Base-by-base conservation (phyloP, 2,888 invertebrate species). In the Acronicta psi region DNA sequence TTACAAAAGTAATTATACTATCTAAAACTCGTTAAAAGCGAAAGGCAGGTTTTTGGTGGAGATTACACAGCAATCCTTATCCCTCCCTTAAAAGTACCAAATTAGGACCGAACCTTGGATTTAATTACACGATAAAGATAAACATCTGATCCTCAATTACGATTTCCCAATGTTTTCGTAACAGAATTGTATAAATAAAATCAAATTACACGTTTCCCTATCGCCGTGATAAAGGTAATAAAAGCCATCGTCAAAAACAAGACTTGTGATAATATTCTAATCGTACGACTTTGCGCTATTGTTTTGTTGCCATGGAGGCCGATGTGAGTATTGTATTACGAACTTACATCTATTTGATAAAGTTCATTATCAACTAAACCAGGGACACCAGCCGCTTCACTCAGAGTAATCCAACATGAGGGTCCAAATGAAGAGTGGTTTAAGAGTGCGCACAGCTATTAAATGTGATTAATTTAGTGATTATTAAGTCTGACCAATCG, bases 121-220 rank as follows among this genome's bases (percentile, higher is more conserved):
- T 66, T 51, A 68, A 68, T 72, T 72, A 66, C 53, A 11, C 16
- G 67, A 50, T 45, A 44, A 49, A 70, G 45, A 51, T 59, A 66
- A 71, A 72, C 41, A 52, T 55, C 54, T 29, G n/a, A 52, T 57
- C 46, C 43, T 17, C 25, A 71, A 66, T 71, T 65, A 57, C 51
- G 51, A 65, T 51, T 11, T 43, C 13, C 4, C 18, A 36, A 47
- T 51, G 44, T 51, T 56, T 55, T 29, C 8, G 49, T 43, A 56
- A 46, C 50, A 54, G 34, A 65, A 46, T 45, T 46, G 66, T 58
- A 49, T 37, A 25, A 53, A 52, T 29, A 3, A 51, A 59, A 59
- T 66, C 38, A 36, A 59, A 49, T 47, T 37, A 64, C 36, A 46
- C n/a, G n/a, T 34, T 34, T 34, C 34, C n/a, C 34, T 34, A 34